phyloP scores from a whole-genome alignment of 2,888 invertebrate species.

The Sesia bembeciformis region DNA sequence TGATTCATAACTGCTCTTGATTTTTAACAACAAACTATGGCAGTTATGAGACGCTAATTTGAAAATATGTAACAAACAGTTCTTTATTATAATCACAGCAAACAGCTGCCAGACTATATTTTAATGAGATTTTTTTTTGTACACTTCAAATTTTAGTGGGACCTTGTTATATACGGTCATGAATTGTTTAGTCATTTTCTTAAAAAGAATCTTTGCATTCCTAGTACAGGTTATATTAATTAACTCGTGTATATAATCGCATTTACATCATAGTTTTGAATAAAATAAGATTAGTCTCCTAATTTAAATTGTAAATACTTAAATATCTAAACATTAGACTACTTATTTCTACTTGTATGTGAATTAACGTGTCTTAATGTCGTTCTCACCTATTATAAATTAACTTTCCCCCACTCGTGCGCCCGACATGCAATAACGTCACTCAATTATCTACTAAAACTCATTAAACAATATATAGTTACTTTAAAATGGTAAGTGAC shows the following conservation, averaged over 20 bases:
- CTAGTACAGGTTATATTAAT: no score
- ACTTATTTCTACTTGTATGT: no score
- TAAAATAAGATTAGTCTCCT: no score
- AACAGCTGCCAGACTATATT: conserved; percentile 6
- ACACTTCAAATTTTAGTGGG: no score
- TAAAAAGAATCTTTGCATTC: no score
- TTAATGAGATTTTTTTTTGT: neutral
- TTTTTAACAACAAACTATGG: conserved; percentile 17
- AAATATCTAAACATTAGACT: no score
- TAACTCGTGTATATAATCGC: no score
- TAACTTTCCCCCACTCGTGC: conserved; percentile 16
- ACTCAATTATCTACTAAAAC: conserved; percentile 34
- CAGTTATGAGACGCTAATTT: conserved; percentile 14
- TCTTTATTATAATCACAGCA: conserved; percentile 8
- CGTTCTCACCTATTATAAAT: conserved; percentile 12
- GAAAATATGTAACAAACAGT: conserved; percentile 18
- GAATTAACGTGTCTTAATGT: no score
- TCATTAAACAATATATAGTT: conserved; percentile 51
- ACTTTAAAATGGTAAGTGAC: conserved; percentile 45
- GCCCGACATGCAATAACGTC: conserved; percentile 34
- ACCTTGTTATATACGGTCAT: no score
- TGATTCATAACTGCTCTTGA: conserved; percentile 31
- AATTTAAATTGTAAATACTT: no score
- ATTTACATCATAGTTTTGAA: no score
- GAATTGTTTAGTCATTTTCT: no score